Evolutionary conservation across 2,797 vertebrate genomes (phyloP).

Genomic region (Sebastes steindachneri): DNA sequence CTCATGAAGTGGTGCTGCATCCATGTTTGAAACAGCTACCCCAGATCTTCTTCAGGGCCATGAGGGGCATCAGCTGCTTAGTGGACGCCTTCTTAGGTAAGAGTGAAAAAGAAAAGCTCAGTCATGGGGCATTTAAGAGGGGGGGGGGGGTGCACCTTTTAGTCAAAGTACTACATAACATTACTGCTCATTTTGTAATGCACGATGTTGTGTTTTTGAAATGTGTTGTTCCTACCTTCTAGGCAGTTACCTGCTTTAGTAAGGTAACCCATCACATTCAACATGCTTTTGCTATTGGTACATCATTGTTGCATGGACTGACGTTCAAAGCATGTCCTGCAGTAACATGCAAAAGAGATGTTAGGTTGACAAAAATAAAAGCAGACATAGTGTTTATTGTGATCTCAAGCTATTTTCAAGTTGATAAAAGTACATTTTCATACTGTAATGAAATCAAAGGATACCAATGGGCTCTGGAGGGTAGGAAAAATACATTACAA

Average conservation of each 20-base stretch:
- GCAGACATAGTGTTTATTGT: not conserved
- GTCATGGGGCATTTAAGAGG: not conserved
- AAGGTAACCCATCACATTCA: not conserved
- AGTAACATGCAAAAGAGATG: not conserved
- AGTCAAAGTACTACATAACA: not conserved
- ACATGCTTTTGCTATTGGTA: not conserved
- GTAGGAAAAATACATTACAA: not conserved
- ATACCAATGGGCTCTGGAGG: not conserved
- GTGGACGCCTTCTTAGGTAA: constrained; percentile 98
- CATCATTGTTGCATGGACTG: not conserved
- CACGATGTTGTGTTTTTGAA: not conserved
- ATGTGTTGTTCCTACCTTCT: not conserved
- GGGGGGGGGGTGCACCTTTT: not conserved
- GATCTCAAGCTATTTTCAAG: not conserved
- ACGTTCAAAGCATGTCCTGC: not conserved
- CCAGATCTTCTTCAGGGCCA: constrained; percentile 97
- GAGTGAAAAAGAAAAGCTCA: not conserved
- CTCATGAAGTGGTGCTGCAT: constrained; percentile 94
- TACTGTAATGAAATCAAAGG: not conserved
- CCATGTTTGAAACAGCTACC: constrained; percentile 96
- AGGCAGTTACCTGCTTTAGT: not conserved
- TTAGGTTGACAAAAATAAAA: not conserved
- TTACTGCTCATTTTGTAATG: not conserved
- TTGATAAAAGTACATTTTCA: not conserved
- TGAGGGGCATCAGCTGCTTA: constrained; percentile 95